Evolutionary conservation across 2,888 invertebrate species (phyloP).

Genomic region (Kryphioiulus occultus): DNA sequence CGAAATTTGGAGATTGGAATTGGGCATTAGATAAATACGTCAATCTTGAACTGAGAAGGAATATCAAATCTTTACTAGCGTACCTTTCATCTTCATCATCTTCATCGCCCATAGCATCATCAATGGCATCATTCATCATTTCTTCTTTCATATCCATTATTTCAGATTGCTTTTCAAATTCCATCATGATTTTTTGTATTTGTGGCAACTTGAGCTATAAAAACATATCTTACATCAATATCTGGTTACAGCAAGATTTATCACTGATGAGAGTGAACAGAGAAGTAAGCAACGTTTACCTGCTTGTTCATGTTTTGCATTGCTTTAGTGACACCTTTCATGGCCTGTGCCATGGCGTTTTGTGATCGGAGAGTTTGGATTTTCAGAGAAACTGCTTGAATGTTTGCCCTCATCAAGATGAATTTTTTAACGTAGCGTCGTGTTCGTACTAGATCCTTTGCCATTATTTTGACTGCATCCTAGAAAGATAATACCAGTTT

Average conservation of each 20-base stretch:
- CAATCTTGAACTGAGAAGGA: conserved; percentile 39
- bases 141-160: conserved; percentile 99
- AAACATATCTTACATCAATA: background rate
- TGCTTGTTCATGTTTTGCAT: conserved; percentile 97
- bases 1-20: too few species aligned
- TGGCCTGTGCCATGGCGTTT: conserved; percentile 99
- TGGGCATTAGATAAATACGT: background rate
- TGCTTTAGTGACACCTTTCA: conserved; percentile 98
- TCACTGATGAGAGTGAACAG: too few species aligned
- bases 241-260: background rate
- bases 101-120: conserved; percentile 99
- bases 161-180: conserved; percentile 99
- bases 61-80: conserved; percentile 47
- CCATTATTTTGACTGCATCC: conserved; percentile 99
- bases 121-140: conserved; percentile 99
- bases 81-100: conserved; percentile 97
- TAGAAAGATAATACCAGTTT: too few species aligned
- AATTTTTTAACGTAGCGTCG: conserved; percentile 95
- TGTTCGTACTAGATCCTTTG: conserved; percentile 96
- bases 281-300: conserved; percentile 59
- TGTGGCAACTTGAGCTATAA: conserved; percentile 89
- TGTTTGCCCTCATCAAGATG: conserved; percentile 99
- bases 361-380: conserved; percentile 97
- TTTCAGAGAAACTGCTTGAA: conserved; percentile 96
- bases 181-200: conserved; percentile 95